Percentiles rank a stretch among this genome's conserved stretches.
Conservation (phyloP, 92 coral and sea anemone genomes). For the Porites rus region DNA sequence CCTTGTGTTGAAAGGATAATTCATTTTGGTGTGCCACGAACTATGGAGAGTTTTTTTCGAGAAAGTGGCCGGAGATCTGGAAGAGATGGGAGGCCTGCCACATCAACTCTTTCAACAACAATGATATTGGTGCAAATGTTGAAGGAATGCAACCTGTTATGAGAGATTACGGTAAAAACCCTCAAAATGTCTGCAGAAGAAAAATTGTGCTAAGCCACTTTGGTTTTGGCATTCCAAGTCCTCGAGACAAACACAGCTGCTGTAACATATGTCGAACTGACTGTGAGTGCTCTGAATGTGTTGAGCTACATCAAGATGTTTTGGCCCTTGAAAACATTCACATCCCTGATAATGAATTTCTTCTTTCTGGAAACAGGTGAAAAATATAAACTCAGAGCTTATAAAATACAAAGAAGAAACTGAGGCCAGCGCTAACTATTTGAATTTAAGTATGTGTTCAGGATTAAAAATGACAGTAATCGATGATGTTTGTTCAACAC, state of each 20-base stretch:
- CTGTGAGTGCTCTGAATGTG: background rate
- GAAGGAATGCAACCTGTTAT: background rate
- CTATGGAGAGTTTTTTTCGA: conserved; percentile 37
- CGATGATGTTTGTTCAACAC: conserved; percentile 13
- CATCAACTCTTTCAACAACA: background rate
- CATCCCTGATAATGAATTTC: background rate
- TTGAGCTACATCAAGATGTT: background rate
- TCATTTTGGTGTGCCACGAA: conserved; percentile 28
- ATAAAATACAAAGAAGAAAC: conserved; percentile 4
- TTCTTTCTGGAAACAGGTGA: background rate
- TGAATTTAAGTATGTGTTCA: conserved; percentile 9
- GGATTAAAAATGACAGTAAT: conserved; percentile 22
- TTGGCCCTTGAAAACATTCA: too few species aligned
- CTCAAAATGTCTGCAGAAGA: conserved; percentile 17
- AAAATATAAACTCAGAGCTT: conserved; percentile 21
- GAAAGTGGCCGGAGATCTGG: conserved; percentile 42
- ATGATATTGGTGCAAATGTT: too few species aligned
- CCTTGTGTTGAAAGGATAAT: background rate
- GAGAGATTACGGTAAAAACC: conserved; percentile 36
- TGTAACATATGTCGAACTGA: conserved; percentile 20
- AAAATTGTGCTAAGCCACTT: background rate
- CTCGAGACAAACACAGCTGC: conserved; percentile 16
- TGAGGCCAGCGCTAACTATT: conserved; percentile 15
- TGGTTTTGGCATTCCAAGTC: conserved; percentile 10
- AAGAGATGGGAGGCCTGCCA: conserved; percentile 31